These are phyloP conservation scores for Salvator merianae DNA, from an alignment of 2,113 vertebrate species.

Conservation along the genomic window DNA sequence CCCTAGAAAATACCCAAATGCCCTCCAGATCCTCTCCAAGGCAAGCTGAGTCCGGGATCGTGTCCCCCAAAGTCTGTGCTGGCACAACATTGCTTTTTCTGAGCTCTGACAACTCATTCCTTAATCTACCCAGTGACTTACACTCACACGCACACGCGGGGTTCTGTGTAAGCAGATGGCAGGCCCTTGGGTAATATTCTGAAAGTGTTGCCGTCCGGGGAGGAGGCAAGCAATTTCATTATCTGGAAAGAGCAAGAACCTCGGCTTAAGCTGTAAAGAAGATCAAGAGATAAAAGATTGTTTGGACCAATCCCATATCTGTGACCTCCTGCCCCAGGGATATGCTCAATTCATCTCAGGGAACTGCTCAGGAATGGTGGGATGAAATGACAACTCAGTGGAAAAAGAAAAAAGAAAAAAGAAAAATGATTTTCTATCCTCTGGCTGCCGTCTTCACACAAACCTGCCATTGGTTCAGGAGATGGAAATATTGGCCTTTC, in stretches of 20 bases:
- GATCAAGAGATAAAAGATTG: conserved; percentile 51
- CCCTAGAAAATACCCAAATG: too few relatives aligned
- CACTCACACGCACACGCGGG: background rate
- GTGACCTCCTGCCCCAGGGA: background rate
- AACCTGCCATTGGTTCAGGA: too few relatives aligned
- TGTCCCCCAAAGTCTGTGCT: background rate
- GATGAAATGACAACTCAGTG: fast-evolving
- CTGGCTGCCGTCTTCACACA: fast-evolving
- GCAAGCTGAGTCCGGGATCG: too few relatives aligned
- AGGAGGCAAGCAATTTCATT: conserved; percentile 36
- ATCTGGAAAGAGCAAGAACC: conserved; percentile 41
- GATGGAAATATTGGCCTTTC: too few relatives aligned
- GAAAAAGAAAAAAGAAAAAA: background rate
- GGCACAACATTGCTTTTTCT: background rate
- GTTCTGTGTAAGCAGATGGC: conserved; percentile 49
- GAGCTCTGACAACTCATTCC: background rate
- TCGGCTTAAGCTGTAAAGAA: conserved; percentile 42
- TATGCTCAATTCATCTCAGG: background rate
- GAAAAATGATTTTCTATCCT: fast-evolving
- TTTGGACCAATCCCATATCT: conserved; percentile 24
- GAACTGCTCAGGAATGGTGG: fast-evolving
- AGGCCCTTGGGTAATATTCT: conserved; percentile 33
- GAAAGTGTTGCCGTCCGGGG: background rate
- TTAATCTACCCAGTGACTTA: background rate
- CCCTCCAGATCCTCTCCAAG: too few relatives aligned